Evolutionary conservation across 2,797 vertebrate species (phyloP).

Genomic region (Meriones psammophilus): DNA sequence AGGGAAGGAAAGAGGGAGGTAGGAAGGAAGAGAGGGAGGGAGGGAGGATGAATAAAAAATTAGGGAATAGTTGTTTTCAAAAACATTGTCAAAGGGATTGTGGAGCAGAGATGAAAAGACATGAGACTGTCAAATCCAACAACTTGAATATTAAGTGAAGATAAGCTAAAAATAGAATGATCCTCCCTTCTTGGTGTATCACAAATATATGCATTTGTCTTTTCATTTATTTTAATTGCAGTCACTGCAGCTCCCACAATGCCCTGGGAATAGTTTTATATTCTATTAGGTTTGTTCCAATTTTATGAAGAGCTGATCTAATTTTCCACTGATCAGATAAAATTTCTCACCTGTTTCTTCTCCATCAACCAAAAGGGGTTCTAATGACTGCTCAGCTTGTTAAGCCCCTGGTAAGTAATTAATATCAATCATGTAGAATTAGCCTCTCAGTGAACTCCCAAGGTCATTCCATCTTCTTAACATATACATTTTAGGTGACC

Average conservation of each 20-base stretch:
- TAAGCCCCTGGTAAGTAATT: background rate
- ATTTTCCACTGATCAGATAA: background rate
- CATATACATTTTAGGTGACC: background rate
- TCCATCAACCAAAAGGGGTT: background rate
- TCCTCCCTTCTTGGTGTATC: background rate
- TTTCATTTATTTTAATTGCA: background rate
- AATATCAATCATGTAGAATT: background rate
- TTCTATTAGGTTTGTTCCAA: background rate
- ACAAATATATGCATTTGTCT: background rate
- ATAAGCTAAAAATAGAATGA: background rate
- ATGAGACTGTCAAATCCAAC: background rate
- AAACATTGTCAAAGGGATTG: background rate
- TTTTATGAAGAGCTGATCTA: background rate
- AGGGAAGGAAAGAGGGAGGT: background rate
- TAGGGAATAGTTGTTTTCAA: slow-evolving; percentile 8
- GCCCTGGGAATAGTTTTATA: slow-evolving; percentile 13
- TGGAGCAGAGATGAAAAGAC: slow-evolving; percentile 42
- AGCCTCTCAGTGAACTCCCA: background rate
- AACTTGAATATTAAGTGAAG: slow-evolving; percentile 45
- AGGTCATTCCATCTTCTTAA: slow-evolving; percentile 29
- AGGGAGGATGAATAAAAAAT: background rate
- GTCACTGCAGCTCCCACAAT: background rate
- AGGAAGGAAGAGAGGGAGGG: background rate
- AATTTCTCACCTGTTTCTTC: slow-evolving; percentile 3
- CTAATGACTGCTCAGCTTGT: background rate